phyloP scores from a whole-genome alignment of 2,888 invertebrate genomes.

The Nomada ruficornis region DNA sequence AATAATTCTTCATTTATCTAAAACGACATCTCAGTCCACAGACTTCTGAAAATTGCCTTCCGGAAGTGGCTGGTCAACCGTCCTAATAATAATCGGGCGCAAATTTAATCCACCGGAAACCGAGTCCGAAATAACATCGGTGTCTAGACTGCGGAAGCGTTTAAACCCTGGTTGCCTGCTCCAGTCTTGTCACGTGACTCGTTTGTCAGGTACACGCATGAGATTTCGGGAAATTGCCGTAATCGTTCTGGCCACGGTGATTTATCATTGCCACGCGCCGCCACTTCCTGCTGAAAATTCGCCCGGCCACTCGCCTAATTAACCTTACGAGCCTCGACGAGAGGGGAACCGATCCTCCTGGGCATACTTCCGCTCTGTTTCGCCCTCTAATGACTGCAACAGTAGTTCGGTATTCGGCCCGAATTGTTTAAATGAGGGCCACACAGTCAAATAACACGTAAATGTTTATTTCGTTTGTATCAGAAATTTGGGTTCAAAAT shows the following conservation, averaged over 20 bases:
- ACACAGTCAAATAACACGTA: too few relatives aligned
- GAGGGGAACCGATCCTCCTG: conserved; percentile 14
- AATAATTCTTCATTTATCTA: too few relatives aligned
- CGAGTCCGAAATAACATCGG: conserved; percentile 69
- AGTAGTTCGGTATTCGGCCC: too few relatives aligned
- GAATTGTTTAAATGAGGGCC: too few relatives aligned
- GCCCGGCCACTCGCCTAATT: conserved; percentile 36
- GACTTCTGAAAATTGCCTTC: conserved; percentile 46
- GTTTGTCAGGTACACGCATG: conserved; percentile 11
- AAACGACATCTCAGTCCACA: conserved; percentile 38
- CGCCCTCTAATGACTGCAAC: too few relatives aligned
- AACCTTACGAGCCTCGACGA: conserved; percentile 6
- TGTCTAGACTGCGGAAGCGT: conserved; percentile 72
- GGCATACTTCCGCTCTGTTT: too few relatives aligned
- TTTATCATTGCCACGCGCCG: conserved; percentile 41
- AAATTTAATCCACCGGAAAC: conserved; percentile 71
- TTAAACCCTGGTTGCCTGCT: conserved; percentile 46
- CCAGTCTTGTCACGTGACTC: conserved; percentile 2
- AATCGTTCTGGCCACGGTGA: conserved; percentile 32
- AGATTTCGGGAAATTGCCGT: conserved; percentile 29
- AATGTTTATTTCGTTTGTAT: too few relatives aligned
- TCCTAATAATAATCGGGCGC: conserved; percentile 62
- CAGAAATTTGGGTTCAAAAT: too few relatives aligned
- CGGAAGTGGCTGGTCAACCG: conserved; percentile 30
- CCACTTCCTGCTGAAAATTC: conserved; percentile 54